Base-by-base conservation (phyloP, 2,113 vertebrate genomes). In the Scomber scombrus region DNA sequence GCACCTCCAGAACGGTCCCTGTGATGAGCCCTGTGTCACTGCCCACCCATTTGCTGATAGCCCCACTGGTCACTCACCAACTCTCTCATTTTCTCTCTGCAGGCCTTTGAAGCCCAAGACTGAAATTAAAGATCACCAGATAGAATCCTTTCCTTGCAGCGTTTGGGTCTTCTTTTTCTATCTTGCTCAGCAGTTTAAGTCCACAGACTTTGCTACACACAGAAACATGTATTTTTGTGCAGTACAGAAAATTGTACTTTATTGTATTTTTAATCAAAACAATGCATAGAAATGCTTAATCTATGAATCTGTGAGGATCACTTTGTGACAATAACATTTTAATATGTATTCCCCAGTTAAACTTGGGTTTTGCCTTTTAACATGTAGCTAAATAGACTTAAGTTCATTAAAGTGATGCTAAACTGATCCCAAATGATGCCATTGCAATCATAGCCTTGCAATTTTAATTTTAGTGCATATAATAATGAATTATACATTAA, bases 111-210 rank as follows among this genome's bases (percentile, higher is more conserved):
- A 92, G 91, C 83, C 82, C 63, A 56, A 69, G 84, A 87, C 88
- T 91, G 90, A 93, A 94, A 94, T 93, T 92, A 94, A 94, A 93
- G 93, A 94, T 93, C 86, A 82, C 16, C 88, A 82, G 92, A 94
- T 94, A 94, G 69, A 75, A 81, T 64, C 67, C 79, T 60, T 68
- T 46, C 77, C 92, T 81, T 71, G 46, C 89, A 84, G 90, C 88
- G 66, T 66, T 75, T 61, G 56, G 78, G 58, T 89, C 56, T 58
- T 69, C 52, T 79, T 77, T 70, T 65, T 78, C 76, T 71, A 49
- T 83, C 78, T 75, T 88, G 69, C 89, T 93, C 80, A 85, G 88
- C 90, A 69, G 63, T 91, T 90, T 83, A 76, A 75, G 74, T 80
- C 60, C 52, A 31, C 54, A 72, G 52, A 73, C 63, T 80, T 64